Base-by-base conservation (phyloP, 2,113 vertebrate genomes). In the Cairina moschata region DNA sequence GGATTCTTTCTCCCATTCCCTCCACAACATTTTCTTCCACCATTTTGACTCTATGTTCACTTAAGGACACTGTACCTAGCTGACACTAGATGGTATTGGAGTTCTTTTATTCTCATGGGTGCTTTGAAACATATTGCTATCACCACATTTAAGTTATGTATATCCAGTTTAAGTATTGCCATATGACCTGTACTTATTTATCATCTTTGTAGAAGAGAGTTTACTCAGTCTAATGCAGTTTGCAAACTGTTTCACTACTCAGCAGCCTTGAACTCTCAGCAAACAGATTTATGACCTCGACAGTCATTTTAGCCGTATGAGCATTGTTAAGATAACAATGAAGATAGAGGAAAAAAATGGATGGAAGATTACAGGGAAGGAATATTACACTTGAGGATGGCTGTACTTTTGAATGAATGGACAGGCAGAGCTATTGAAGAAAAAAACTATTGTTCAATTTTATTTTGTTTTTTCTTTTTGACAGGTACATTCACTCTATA, bases 41-140 rank as follows among this genome's bases (percentile, higher is more conserved):
- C 44, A 31, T 79, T 91, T 82, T 88, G 44, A 74, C 52, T 81
- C 68, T 28, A 5, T 38, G 5, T 67, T 75, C 42, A 18, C 8
- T 46, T 58, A 60, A 63, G 74, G 28, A 80, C 29, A 55, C 26
- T 55, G 69, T 91, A 56, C 8, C 7, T 71, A 38, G 25, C 85
- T 88, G 69, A 95, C 97, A 95, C 95, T 96, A 97, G 96, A 46
- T 97, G 97, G 95, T 97, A 96, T 87, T 95, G 94, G 82, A 95
- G 77, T 42, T 92, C 85, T 97, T 98, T 95, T 86, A 28, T 42
- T 94, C 76, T 44, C 40, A 2, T 1, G 4, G 58, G 7, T 38
- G 17, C 69, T 55, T 78, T 91, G 48, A 86, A 56, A 55, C 34
- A 14, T 66, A 81, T 56, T 80, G 65, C 32, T 84, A 9, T 74